These are phyloP conservation scores for Ptychobarbus kaznakovi DNA, from an alignment of 2,797 vertebrate genomes.

Conservation along the genomic window DNA sequence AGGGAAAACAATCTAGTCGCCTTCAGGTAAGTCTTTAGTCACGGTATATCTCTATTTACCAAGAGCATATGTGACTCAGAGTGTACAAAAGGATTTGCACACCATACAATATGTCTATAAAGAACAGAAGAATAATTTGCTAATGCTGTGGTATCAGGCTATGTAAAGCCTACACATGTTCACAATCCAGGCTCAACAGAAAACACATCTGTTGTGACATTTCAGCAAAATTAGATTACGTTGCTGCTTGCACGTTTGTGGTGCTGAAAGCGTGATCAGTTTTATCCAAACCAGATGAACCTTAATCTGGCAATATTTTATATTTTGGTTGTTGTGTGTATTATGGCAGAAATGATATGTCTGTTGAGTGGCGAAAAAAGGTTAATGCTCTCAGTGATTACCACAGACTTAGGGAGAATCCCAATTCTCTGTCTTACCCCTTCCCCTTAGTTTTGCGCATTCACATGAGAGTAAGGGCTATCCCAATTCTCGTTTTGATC, in stretches of 20 bases:
- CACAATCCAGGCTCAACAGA: not conserved
- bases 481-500: too few relatives aligned
- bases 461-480: too few relatives aligned
- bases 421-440: too few relatives aligned
- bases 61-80: not conserved
- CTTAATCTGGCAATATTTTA: not conserved
- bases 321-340: not conserved
- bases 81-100: not conserved
- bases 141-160: not conserved
- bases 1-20: constrained; percentile 24
- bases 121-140: not conserved
- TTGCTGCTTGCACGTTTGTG: not conserved
- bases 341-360: not conserved
- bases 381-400: too few relatives aligned
- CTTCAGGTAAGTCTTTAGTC: constrained; percentile 34
- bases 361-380: not conserved
- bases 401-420: too few relatives aligned
- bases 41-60: constrained; percentile 8
- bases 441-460: too few relatives aligned
- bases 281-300: not conserved
- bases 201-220: not conserved
- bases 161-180: not conserved
- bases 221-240: not conserved
- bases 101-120: not conserved
- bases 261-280: not conserved